Percentiles rank a stretch among this genome's conserved stretches.
phyloP scores from a whole-genome alignment of 2,888 invertebrate genomes.

The Saturnia pavonia region DNA sequence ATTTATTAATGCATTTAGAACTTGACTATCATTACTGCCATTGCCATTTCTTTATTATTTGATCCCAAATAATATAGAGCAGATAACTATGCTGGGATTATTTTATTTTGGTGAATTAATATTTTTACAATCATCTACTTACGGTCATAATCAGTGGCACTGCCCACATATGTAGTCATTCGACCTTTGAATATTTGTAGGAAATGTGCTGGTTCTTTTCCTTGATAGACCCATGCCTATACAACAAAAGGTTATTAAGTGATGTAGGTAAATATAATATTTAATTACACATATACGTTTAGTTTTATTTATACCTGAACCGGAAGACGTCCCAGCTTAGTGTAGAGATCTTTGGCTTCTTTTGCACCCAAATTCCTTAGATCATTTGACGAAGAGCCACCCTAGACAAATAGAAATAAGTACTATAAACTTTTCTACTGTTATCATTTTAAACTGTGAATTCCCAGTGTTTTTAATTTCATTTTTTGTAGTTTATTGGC shows the following conservation, averaged over 20 bases:
- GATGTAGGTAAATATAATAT: conserved; percentile 7
- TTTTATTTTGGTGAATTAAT: not conserved
- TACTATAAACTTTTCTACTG: not conserved
- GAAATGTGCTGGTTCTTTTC: conserved; percentile 95
- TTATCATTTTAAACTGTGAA: not conserved
- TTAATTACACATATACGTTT: not conserved
- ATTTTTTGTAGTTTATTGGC: too few species aligned
- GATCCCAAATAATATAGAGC: too few species aligned
- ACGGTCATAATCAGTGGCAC: conserved; percentile 85
- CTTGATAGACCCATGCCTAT: conserved; percentile 90
- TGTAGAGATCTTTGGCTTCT: conserved; percentile 82
- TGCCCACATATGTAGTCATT: conserved; percentile 88
- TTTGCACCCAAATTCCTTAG: conserved; percentile 87
- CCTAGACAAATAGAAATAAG: conserved; percentile 74
- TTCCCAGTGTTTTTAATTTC: too few species aligned
- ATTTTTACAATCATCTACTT: conserved; percentile 39
- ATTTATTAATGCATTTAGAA: too few species aligned
- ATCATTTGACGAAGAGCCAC: conserved; percentile 87
- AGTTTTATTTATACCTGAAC: conserved; percentile 60
- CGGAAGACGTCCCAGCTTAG: conserved; percentile 74
- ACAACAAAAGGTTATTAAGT: conserved; percentile 25
- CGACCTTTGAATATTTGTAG: conserved; percentile 94
- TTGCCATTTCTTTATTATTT: too few species aligned
- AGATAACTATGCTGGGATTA: too few species aligned
- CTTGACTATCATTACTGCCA: too few species aligned